These are phyloP conservation scores for Acestrorhynchus altus DNA, from an alignment of 2,797 vertebrate species.

Conservation along the genomic window DNA sequence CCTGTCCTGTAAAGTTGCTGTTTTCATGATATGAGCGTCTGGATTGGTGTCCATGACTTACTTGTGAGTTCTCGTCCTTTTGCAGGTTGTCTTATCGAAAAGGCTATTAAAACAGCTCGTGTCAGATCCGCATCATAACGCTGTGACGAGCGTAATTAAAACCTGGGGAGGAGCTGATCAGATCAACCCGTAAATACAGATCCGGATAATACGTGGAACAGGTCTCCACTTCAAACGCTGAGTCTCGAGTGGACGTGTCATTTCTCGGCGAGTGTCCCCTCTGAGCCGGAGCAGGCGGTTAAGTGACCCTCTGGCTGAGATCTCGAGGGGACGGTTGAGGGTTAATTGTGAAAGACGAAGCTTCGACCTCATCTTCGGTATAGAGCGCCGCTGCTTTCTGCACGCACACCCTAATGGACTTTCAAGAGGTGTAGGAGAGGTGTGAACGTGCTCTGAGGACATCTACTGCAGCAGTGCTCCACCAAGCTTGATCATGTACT, in stretches of 20 bases:
- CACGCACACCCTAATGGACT: neutral
- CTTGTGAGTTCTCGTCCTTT: too few species aligned
- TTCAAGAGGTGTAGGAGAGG: neutral
- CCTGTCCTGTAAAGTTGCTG: too few species aligned
- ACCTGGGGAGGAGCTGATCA: neutral
- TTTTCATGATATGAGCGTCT: too few species aligned
- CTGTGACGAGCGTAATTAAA: neutral
- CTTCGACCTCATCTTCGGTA: too few species aligned
- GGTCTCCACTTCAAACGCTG: neutral
- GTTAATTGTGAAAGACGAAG: neutral
- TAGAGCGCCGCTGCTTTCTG: neutral
- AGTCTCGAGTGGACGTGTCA: neutral
- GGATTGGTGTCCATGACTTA: too few species aligned
- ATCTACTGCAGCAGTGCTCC: neutral
- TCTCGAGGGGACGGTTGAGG: too few species aligned
- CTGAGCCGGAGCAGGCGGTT: neutral
- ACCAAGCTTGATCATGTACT: neutral
- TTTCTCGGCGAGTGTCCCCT: conserved; percentile 9
- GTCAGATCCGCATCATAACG: too few species aligned
- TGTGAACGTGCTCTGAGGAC: neutral
- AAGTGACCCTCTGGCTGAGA: neutral
- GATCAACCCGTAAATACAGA: too few species aligned
- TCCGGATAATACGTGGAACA: neutral
- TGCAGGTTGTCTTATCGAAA: too few species aligned
- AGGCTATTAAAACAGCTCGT: too few species aligned